phyloP scores from a whole-genome alignment of 2,888 invertebrate genomes.

The Yponomeuta evonymella region DNA sequence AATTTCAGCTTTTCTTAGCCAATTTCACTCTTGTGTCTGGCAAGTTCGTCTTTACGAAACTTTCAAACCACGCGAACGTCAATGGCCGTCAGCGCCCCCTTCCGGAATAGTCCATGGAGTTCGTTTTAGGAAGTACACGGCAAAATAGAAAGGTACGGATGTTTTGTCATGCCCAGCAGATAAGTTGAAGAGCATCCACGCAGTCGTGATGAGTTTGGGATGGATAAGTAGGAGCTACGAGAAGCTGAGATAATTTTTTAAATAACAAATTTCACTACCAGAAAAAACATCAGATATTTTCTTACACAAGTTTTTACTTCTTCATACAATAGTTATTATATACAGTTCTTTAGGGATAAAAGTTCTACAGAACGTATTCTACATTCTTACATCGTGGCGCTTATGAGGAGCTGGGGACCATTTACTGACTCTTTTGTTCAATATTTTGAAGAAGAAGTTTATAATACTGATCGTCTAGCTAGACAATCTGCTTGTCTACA shows the following conservation, averaged over 20 bases:
- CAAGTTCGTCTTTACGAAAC: slow-evolving; percentile 64
- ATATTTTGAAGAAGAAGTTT: background rate
- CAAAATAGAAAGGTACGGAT: background rate
- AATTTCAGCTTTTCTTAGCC: background rate
- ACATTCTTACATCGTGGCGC: background rate
- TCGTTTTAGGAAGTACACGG: background rate
- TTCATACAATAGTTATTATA: no score
- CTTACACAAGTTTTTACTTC: no score
- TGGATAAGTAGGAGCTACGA: no score
- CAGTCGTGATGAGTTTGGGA: no score
- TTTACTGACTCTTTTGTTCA: background rate
- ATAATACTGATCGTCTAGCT: background rate
- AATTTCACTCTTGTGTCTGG: slow-evolving; percentile 39
- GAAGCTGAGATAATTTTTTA: no score
- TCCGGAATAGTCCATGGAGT: background rate
- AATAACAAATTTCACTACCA: no score
- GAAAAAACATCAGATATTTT: no score
- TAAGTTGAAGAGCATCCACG: no score
- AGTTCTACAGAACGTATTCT: no score
- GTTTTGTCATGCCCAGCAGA: no score
- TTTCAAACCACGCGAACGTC: slow-evolving; percentile 49
- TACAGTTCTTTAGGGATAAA: no score
- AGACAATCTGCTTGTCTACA: background rate
- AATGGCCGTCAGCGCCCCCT: slow-evolving; percentile 29
- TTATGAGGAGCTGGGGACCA: background rate